Evolutionary conservation across 2,888 invertebrate genomes (phyloP), one percentile per base, ranked within the genome.

Genomic region (Cheilosia impressa): DNA sequence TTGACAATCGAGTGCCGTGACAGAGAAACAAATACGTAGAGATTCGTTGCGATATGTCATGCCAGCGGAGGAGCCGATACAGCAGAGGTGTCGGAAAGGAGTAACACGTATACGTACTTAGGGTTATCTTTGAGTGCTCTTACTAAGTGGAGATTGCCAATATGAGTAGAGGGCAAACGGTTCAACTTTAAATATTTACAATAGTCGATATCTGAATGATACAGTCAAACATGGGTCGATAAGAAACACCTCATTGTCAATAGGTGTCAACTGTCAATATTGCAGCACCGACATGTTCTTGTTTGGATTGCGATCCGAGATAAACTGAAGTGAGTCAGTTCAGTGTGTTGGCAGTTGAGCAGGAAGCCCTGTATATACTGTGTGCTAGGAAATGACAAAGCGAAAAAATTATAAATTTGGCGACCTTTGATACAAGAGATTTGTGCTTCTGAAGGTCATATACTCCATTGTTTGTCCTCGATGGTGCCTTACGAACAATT

Each of bases 1-100:
- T 62, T 78, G 71, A 72, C 71, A 79, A 72, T 79, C 45, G 71
- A 65, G 38, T 53, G n/a, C 50, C 45, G 53, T 63, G 55, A 19
- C 55, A 73, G 41, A 24, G 15, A 50, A 31, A 17, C 62, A 73
- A 17, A 24, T 24, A 52, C 38, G 31, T 41, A 43, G 17, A 0
- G 17, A 62, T 4, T 41, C 19, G 19, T 13, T 52, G 50, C 34
- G 57, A 55, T 22, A 27, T 52, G 27, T 52, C 4, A 24, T 13
- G 10, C n/a, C 24, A 43, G 47, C 17, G 19, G 19, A n/a, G 17
- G 45, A 19, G 19, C 3, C 13, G 24, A 13, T 47, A 9, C 2
- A 1, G 41, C 4, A 15, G 24, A 27, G 62, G 53, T 73, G 31
- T 63, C 27, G 24, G 24, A 53, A 45, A 19, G n/a, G 10, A 22